phyloP scores from a whole-genome alignment of 2,113 vertebrate species.

The Nipponia nippon region DNA sequence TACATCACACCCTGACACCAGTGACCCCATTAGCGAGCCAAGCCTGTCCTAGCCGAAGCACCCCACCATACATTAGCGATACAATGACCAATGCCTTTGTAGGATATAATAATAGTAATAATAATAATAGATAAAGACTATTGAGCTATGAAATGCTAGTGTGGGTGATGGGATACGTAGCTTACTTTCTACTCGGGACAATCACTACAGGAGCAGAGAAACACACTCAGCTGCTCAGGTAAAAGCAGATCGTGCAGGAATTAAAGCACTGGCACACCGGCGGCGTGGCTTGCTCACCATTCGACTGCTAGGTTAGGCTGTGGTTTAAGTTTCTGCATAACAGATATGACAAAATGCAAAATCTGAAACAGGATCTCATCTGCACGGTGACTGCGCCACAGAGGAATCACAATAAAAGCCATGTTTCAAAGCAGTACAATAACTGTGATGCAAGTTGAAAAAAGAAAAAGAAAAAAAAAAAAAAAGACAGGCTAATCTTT shows the following conservation, averaged over 20 bases:
- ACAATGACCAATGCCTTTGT: not conserved
- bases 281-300: not conserved
- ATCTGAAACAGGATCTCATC: conserved; percentile 11
- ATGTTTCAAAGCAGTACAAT: not conserved
- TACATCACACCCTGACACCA: conserved; percentile 76
- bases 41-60: conserved; percentile 15
- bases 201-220: not conserved
- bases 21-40: conserved; percentile 60
- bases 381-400: not conserved
- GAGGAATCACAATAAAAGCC: not conserved
- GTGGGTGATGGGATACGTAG: not conserved
- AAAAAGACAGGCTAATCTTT: not conserved
- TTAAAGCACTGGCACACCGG: not conserved
- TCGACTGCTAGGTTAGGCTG: not conserved
- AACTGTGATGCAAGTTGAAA: not conserved
- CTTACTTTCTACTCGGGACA: not conserved
- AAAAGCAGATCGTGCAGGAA: not conserved
- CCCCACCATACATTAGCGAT: conserved; percentile 47
- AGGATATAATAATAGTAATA: not conserved
- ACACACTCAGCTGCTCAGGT: not conserved
- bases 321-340: not conserved
- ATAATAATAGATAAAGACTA: not conserved
- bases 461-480: not conserved
- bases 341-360: conserved; percentile 12
- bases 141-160: not conserved